These are phyloP conservation scores for Melanerpes aurifrons DNA, from an alignment of 2,113 vertebrate species.

Conservation along the genomic window DNA sequence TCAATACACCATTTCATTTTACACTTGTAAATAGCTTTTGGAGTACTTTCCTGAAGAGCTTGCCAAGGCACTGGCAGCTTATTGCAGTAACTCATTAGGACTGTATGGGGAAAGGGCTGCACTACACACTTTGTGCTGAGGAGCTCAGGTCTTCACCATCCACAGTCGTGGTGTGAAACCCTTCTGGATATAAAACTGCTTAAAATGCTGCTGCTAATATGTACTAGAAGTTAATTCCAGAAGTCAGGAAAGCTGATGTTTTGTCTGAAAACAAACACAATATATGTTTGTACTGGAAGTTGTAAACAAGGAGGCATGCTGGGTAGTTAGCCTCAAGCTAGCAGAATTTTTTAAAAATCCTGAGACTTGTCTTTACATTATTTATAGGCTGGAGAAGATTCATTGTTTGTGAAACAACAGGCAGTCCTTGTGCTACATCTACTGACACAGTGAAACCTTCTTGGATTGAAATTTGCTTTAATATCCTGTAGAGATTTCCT, in stretches of 20 bases:
- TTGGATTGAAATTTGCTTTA: conserved; percentile 39
- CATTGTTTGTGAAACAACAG: conserved; percentile 62
- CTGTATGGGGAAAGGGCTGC: background rate
- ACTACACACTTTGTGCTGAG: background rate
- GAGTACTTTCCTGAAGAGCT: background rate
- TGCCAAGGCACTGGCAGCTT: background rate
- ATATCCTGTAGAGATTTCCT: conserved; percentile 18
- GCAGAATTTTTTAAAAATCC: conserved; percentile 47
- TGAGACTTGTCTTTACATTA: conserved; percentile 58
- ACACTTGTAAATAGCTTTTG: background rate
- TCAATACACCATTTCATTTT: rapidly evolving
- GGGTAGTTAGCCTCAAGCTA: conserved; percentile 66
- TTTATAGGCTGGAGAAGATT: conserved; percentile 64
- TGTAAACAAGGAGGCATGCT: conserved; percentile 72
- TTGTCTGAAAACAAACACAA: conserved; percentile 44
- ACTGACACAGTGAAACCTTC: conserved; percentile 19
- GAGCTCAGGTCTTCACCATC: background rate
- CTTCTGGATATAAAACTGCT: background rate
- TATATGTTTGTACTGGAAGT: conserved; percentile 41
- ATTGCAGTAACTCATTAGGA: background rate
- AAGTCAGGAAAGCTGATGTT: conserved; percentile 44
- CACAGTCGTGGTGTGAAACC: rapidly evolving
- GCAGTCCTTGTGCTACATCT: conserved; percentile 14
- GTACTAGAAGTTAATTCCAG: conserved; percentile 57
- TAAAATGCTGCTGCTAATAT: background rate